A percentile compares a stretch with the other conserved stretches of the same genome.
phyloP scores from a whole-genome alignment of 2,797 vertebrate species.

The Amblyraja radiata region DNA sequence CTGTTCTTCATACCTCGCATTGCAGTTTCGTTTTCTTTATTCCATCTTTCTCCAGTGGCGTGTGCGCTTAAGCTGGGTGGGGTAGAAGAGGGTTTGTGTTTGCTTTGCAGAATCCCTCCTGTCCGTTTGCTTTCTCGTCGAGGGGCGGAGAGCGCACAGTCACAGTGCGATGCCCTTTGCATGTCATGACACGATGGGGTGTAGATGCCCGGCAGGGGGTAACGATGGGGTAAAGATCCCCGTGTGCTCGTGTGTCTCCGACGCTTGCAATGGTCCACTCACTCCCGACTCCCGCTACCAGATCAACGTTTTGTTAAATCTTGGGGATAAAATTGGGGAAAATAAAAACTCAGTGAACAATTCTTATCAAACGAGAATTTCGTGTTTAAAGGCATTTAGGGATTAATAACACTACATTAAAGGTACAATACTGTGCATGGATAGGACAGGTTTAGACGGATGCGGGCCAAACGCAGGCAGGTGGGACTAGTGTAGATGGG shows the following conservation, averaged over 20 bases:
- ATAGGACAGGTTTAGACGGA: too few relatives aligned
- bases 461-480: too few relatives aligned
- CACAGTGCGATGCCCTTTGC: background rate
- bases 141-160: background rate
- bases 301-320: background rate
- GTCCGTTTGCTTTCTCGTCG: background rate
- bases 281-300: background rate
- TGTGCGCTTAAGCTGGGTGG: too few relatives aligned
- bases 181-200: background rate
- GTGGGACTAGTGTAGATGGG: too few relatives aligned
- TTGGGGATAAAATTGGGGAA: background rate
- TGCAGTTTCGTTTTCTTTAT: background rate
- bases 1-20: background rate
- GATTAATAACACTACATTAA: background rate
- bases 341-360: background rate
- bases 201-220: background rate
- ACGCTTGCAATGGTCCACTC: background rate
- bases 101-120: background rate
- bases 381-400: background rate
- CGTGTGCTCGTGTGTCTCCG: background rate
- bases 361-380: background rate
- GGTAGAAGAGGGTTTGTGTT: too few relatives aligned
- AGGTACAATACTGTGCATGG: too few relatives aligned
- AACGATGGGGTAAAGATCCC: background rate
- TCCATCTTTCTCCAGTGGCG: background rate